Conservation (phyloP, 1,140 invertebrate genomes). For the Antheraea pernyi region DNA sequence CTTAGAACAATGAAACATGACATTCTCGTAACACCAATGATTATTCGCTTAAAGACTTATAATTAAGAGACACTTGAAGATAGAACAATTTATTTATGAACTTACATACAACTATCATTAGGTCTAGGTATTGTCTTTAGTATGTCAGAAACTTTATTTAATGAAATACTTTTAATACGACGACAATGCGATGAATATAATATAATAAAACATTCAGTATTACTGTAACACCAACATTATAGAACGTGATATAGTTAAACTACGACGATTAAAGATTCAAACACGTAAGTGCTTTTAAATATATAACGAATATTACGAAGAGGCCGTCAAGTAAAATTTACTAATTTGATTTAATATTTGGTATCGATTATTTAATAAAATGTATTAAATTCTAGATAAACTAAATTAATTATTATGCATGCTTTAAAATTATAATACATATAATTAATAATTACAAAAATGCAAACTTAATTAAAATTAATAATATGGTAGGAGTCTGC, state of each 20-base stretch:
- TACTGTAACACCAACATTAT: conserved; percentile 57
- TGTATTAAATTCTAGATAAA: conserved; percentile 19
- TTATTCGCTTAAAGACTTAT: conserved; percentile 71
- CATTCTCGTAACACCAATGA: conserved; percentile 55
- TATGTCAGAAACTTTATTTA: conserved; percentile 71
- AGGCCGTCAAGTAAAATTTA: conserved; percentile 36
- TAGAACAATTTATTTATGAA: conserved; percentile 75
- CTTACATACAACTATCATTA: conserved; percentile 76
- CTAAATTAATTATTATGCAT: conserved; percentile 41
- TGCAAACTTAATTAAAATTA: neutral
- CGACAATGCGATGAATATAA: conserved; percentile 33
- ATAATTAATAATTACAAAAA: conserved; percentile 38
- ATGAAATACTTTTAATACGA: conserved; percentile 56
- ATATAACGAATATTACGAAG: conserved; percentile 39
- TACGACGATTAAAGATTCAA: conserved; percentile 41
- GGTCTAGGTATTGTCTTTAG: conserved; percentile 79
- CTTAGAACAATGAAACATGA: conserved; percentile 41
- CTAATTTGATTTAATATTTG: conserved; percentile 36
- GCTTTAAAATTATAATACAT: conserved; percentile 16
- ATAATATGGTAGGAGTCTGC: conserved; percentile 43
- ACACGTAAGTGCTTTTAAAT: conserved; percentile 38
- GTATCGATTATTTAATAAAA: conserved; percentile 36
- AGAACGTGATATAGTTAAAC: conserved; percentile 25
- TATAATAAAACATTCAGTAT: conserved; percentile 34
- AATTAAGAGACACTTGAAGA: conserved; percentile 75